A percentile compares a stretch with the other conserved stretches of the same genome.
Conservation (phyloP, 1,140 invertebrate species). For the Hypsibius dujardini region DNA sequence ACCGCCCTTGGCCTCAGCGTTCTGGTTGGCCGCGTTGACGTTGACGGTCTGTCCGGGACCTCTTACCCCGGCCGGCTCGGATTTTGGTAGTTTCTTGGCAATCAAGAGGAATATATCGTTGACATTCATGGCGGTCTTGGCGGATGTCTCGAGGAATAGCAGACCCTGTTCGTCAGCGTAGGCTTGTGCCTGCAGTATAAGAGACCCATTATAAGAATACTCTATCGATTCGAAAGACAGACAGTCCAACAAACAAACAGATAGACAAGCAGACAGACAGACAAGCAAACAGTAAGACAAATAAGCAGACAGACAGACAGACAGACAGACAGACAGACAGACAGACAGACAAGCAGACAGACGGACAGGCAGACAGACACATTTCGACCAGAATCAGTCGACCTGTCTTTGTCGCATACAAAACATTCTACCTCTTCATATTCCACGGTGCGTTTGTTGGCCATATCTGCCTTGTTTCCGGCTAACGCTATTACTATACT, state of each 20-base stretch:
- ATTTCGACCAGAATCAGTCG: no score
- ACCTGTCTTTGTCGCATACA: no score
- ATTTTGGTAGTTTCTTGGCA: conserved; percentile 92
- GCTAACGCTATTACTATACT: conserved; percentile 91
- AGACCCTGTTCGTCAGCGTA: conserved; percentile 98
- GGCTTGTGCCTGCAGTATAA: conserved; percentile 49
- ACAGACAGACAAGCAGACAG: no score
- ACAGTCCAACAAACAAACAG: no score
- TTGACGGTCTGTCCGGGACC: conserved; percentile 25
- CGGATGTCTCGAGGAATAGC: conserved; percentile 98
- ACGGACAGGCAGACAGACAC: no score
- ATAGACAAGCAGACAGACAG: no score
- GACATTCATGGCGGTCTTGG: conserved; percentile 98
- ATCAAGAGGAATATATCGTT: conserved; percentile 99
- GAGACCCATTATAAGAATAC: no score
- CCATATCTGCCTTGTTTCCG: conserved; percentile 94
- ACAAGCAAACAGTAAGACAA: no score
- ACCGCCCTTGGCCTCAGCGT: neutral
- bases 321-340: no score
- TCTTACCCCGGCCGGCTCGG: conserved; percentile 48
- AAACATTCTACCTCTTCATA: conserved; percentile 51
- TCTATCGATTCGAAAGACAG: no score
- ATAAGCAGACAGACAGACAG: no score
- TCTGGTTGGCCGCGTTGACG: neutral
- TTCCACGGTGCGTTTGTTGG: conserved; percentile 89